Conservation (phyloP, 2,888 invertebrate genomes). For the Amiota communis region DNA sequence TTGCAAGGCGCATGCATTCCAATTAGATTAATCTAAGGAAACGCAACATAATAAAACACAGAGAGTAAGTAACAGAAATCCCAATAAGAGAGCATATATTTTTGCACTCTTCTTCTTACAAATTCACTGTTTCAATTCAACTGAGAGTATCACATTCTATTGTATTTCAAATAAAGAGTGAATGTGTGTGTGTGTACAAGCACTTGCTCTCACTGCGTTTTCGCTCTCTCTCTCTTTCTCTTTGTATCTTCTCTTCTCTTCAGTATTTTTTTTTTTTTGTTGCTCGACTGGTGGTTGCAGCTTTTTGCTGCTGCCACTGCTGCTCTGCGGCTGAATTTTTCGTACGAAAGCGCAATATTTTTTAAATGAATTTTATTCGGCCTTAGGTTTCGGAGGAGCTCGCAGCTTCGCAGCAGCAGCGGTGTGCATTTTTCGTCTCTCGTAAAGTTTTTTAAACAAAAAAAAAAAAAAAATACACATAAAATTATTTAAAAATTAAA, state of each 20-base stretch:
- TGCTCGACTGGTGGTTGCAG: constrained; percentile 27
- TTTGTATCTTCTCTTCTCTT: too few relatives aligned
- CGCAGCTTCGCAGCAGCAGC: constrained; percentile 68
- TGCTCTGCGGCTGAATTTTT: constrained; percentile 46
- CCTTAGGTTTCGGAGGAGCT: constrained; percentile 74
- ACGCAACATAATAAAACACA: constrained; percentile 3
- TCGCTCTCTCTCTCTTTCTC: background rate
- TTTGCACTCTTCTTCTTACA: background rate
- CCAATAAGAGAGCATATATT: constrained; percentile 9
- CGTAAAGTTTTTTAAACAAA: constrained; percentile 57
- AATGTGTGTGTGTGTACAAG: constrained; percentile 3
- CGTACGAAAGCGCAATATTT: constrained; percentile 71
- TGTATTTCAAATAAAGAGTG: too few relatives aligned
- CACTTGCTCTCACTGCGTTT: constrained; percentile 38
- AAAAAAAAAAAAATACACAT: too few relatives aligned
- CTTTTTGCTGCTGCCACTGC: constrained; percentile 44
- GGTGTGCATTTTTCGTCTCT: constrained; percentile 69
- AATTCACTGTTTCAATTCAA: background rate
- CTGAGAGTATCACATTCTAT: background rate
- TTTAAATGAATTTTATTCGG: constrained; percentile 71
- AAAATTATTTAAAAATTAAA: constrained; percentile 2
- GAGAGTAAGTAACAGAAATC: constrained; percentile 21
- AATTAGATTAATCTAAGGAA: constrained; percentile 54
- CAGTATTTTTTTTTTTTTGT: background rate
- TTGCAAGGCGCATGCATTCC: constrained; percentile 61